These are phyloP conservation scores for Neogale vison DNA, from an alignment of 2,113 vertebrate species.

Conservation along the genomic window DNA sequence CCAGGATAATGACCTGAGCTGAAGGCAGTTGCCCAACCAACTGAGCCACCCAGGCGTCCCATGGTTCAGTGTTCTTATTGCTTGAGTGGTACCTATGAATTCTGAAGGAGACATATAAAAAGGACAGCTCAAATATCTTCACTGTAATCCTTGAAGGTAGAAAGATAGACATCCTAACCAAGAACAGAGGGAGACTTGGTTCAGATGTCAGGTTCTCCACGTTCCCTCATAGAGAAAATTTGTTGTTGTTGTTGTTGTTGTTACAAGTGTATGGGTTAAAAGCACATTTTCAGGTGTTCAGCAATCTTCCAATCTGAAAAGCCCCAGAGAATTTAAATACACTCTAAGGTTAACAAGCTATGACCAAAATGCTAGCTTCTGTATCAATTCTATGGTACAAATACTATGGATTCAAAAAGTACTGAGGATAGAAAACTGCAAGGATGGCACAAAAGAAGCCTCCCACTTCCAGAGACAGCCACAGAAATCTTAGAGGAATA, in stretches of 20 bases:
- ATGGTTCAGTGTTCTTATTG: background rate
- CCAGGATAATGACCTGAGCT: too few relatives aligned
- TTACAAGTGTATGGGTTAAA: background rate
- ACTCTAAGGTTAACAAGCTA: background rate
- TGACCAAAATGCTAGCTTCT: slow-evolving; percentile 22
- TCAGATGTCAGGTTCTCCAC: background rate
- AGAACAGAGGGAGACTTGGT: background rate
- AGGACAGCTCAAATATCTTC: background rate
- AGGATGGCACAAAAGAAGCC: background rate
- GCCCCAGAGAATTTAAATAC: background rate
- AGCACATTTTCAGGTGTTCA: background rate
- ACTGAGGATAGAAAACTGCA: background rate
- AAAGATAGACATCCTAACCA: background rate
- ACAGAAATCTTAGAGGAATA: background rate
- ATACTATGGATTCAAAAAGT: background rate
- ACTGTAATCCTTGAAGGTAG: background rate
- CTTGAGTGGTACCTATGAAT: background rate
- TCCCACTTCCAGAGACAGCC: background rate
- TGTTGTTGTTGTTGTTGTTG: background rate
- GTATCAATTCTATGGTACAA: background rate
- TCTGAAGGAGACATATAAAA: background rate
- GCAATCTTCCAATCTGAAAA: background rate
- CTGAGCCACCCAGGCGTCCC: too few relatives aligned
- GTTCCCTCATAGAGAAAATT: background rate
- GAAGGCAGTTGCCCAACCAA: too few relatives aligned